phyloP scores from a whole-genome alignment of 2,888 invertebrate species.

The Aphidoletes aphidimyza region DNA sequence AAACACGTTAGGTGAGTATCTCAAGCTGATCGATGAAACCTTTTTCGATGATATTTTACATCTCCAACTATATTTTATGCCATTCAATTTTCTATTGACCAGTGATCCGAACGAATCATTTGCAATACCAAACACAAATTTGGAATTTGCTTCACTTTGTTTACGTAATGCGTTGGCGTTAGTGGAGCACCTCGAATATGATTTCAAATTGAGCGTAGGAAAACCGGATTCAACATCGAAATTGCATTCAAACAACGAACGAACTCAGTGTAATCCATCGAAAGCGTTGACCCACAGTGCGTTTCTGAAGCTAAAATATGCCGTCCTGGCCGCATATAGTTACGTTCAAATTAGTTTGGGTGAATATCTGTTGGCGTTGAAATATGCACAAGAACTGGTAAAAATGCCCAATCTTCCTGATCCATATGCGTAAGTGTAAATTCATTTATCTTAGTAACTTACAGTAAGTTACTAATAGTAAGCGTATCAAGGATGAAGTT shows the following conservation, averaged over 20 bases:
- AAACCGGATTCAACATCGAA: constrained; percentile 55
- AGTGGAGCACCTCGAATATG: constrained; percentile 63
- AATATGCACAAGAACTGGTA: constrained; percentile 80
- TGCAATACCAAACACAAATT: constrained; percentile 85
- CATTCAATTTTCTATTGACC: no score
- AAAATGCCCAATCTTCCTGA: constrained; percentile 77
- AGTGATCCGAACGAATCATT: constrained; percentile 77
- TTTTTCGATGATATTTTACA: no score
- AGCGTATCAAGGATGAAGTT: constrained; percentile 3
- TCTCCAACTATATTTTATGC: neutral
- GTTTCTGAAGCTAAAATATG: constrained; percentile 71
- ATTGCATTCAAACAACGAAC: constrained; percentile 67
- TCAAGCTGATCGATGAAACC: constrained; percentile 14
- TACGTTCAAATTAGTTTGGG: constrained; percentile 87
- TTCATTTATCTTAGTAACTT: neutral
- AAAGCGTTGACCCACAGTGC: constrained; percentile 72
- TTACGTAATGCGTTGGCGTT: constrained; percentile 84
- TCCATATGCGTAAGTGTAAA: constrained; percentile 71
- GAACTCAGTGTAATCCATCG: constrained; percentile 69
- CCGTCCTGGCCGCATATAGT: constrained; percentile 81
- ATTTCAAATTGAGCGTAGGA: constrained; percentile 58
- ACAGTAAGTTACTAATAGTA: neutral
- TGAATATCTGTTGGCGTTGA: constrained; percentile 82
- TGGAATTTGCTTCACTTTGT: constrained; percentile 91
- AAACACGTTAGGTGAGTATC: constrained; percentile 61